Percentiles rank a stretch among this genome's conserved stretches.
phyloP scores from a whole-genome alignment of 2,888 invertebrate species.

The Polymixis lichenea region DNA sequence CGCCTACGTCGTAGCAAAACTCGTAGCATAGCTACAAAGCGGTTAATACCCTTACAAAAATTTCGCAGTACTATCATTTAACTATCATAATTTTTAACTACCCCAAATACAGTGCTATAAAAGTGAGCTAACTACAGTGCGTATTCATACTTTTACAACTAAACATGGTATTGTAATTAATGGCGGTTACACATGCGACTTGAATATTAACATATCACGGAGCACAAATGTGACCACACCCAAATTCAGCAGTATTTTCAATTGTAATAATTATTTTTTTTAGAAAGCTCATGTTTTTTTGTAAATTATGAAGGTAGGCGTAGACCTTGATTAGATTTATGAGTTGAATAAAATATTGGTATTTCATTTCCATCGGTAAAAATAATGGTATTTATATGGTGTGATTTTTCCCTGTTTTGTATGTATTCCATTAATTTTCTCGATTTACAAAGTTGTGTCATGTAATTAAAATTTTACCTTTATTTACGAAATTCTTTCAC shows the following conservation, averaged over 20 bases:
- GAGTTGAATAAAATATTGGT: slow-evolving; percentile 16
- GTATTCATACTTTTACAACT: slow-evolving; percentile 51
- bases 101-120: slow-evolving; percentile 30
- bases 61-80: background rate
- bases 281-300: slow-evolving; percentile 41
- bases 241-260: slow-evolving; percentile 46
- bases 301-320: slow-evolving; percentile 27
- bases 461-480: too few relatives aligned
- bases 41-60: slow-evolving; percentile 1
- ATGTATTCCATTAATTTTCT: background rate
- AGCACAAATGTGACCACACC: slow-evolving; percentile 48
- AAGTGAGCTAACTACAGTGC: slow-evolving; percentile 29
- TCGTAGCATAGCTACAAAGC: slow-evolving; percentile 33
- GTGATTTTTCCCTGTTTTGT: background rate
- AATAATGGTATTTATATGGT: slow-evolving; percentile 5
- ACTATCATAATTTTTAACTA: slow-evolving; percentile 26
- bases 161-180: slow-evolving; percentile 58
- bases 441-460: too few relatives aligned
- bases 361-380: too few relatives aligned
- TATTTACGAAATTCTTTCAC: background rate
- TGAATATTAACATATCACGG: slow-evolving; percentile 58
- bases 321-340: slow-evolving; percentile 6
- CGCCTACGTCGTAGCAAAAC: slow-evolving; percentile 52
- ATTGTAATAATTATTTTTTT: slow-evolving; percentile 44
- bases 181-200: slow-evolving; percentile 64